Base-by-base conservation (phyloP, 1,140 invertebrate species). In the Battus philenor region DNA sequence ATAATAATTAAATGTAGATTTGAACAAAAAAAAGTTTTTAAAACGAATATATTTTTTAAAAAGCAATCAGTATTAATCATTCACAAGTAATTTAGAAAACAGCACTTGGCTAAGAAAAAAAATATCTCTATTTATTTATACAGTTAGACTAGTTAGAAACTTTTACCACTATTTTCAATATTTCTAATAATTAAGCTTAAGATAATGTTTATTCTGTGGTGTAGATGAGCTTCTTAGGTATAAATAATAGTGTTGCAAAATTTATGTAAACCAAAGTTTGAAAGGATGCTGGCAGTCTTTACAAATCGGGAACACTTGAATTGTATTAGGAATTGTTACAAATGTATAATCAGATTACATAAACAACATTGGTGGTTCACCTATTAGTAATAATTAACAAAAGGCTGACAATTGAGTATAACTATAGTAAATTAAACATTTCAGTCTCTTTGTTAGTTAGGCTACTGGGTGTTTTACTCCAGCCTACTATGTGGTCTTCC, bases 21-120 rank as follows among this genome's bases (percentile, higher is more conserved):
- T 39, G 22, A 20, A 24, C 7, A 26, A 26, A 24, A 26, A 39
- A 12, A 26, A 22, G 13, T 11, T 10, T 36, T 36, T 7, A 36
- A 36, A 33, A 17, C 13, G 4, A 33, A 20, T 36, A 36, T 36
- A 11, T 38, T 38, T 24, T 10, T n/a, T 33, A 8, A 12, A 29
- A 29, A 17, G 16, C 38, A 41, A 29, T 41, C 38, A 41, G 38
- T 41, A 41, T 41, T 41, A n/a, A 33, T 33, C 15, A 41, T 30
- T 41, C 12, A 12, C 8, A 27, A 29, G 11, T 16, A 39, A 13
- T 24, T 22, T 20, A 26, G 22, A 2, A 17, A 29, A 10, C 15
- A 29, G n/a, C 38, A 41, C 24, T 41, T 13, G 11, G 11, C 22
- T 26, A 29, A 41, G 4, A 30, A 30, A 30, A 27, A n/a, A n/a